phyloP scores from a whole-genome alignment of 2,797 vertebrate genomes.

The Rhinophrynus dorsalis region DNA sequence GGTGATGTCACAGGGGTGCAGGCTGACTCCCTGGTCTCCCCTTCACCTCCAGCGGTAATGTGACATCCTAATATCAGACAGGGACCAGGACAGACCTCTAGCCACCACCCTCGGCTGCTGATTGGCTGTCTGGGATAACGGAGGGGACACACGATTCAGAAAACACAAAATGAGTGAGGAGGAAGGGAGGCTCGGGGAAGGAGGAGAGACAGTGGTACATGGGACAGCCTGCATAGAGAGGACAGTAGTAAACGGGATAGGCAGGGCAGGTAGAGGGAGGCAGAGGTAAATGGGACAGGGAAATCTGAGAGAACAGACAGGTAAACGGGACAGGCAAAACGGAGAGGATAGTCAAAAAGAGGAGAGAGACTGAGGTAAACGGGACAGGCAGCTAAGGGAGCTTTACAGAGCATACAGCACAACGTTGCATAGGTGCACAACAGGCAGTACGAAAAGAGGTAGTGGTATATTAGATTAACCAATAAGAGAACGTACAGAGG shows the following conservation, averaged over 20 bases:
- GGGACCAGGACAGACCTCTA: not conserved
- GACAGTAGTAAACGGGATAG: no score
- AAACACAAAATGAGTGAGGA: not conserved
- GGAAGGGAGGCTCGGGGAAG: not conserved
- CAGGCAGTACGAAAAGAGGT: not conserved
- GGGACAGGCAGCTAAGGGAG: no score
- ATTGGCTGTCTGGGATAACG: conserved; percentile 14
- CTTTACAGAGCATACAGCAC: not conserved
- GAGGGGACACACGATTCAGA: conserved; percentile 21
- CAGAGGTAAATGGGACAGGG: no score
- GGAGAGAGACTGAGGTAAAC: not conserved
- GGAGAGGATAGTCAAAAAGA: not conserved
- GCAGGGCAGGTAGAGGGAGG: no score
- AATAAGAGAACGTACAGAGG: no score
- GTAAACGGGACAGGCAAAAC: not conserved
- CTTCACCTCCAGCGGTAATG: conserved; percentile 25
- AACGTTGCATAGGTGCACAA: not conserved
- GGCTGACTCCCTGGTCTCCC: not conserved
- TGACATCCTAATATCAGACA: conserved; percentile 12
- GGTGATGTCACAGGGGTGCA: conserved; percentile 29
- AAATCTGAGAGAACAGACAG: not conserved
- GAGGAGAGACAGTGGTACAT: not conserved
- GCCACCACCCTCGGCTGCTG: not conserved
- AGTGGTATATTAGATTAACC: not conserved
- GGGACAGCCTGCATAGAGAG: not conserved